Base-by-base conservation (phyloP, 2,113 vertebrate genomes). In the Pteropus alecto region DNA sequence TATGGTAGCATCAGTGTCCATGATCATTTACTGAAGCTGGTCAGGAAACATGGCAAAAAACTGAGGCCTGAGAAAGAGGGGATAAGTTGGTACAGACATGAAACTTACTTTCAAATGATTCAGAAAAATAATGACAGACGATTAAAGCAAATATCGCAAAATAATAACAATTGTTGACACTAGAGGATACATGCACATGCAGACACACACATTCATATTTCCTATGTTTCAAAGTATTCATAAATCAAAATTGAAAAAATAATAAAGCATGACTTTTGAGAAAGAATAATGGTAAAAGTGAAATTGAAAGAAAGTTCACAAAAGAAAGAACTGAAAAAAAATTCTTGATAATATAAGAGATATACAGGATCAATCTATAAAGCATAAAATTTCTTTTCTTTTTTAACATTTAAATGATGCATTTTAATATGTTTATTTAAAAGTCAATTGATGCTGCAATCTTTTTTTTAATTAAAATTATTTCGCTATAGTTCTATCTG, bases 21-120 rank as follows among this genome's bases (percentile, higher is more conserved):
- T 6, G 0, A 41, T 22, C 8, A 0, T 89, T 71, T 13, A 8
- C 1, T 6, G 4, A 63, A 22, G 4, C 21, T 76, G 4, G 7
- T 43, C 19, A 56, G 6, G n/a, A 92, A 96, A 82, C 0, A 30
- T 0, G 7, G 18, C 1, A 61, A 70, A 65, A 10, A 86, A 2
- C 30, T 43, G 33, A 77, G 38, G 2, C 2, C 73, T 33, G 8
- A 65, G 35, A 76, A 86, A 63, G 35, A 18, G 18, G 15, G 33
- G 3, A 43, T 46, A 43, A 63, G 51, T 26, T 61, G 41, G 2
- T 9, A 54, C 1, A 65, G 9, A 33, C 24, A 21, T 58, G 19
- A 0, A 70, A 43, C 5, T 56, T n/a, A 18, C 24, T 58, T 60
- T 41, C n/a, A 70, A 87, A 63, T 61, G 24, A 14, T 46, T 74